A percentile compares a stretch with the other conserved stretches of the same genome.
Evolutionary conservation across 2,797 vertebrate genomes (phyloP).

Genomic region (Pseudochirops cupreus): DNA sequence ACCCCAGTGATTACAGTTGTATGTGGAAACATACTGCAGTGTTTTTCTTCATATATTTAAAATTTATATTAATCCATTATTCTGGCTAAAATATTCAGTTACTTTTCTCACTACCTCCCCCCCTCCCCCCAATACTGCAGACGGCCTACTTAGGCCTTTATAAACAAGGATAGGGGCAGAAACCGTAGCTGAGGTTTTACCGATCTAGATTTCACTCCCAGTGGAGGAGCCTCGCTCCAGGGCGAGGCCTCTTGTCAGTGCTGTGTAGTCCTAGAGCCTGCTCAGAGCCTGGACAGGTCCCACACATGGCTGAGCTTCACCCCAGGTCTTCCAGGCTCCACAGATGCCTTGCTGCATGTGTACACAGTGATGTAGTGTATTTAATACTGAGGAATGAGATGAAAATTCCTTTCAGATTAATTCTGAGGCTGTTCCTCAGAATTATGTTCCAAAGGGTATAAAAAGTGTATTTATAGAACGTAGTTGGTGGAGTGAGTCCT

Average conservation of each 20-base stretch:
- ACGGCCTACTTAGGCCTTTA: neutral
- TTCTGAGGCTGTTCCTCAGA: conserved; percentile 59
- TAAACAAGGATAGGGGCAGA: neutral
- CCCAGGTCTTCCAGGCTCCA: neutral
- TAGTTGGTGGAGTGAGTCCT: conserved; percentile 47
- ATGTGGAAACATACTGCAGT: neutral
- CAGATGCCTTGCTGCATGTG: neutral
- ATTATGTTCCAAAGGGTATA: neutral
- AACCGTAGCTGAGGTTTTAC: neutral
- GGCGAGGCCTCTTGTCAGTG: neutral
- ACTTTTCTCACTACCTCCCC: neutral
- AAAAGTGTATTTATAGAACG: neutral
- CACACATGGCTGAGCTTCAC: neutral
- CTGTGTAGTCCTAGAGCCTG: neutral
- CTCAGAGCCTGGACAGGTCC: neutral
- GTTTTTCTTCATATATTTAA: neutral
- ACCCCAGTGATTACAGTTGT: neutral
- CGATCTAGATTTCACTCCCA: neutral
- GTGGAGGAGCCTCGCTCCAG: neutral
- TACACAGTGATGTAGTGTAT: conserved; percentile 15
- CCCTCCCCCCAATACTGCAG: neutral
- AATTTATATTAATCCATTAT: conserved; percentile 29
- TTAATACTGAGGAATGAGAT: conserved; percentile 17
- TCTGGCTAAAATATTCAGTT: conserved; percentile 5
- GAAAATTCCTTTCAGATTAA: conserved; percentile 35